A percentile compares a stretch with the other conserved stretches of the same genome.
Conservation (phyloP, 2,797 vertebrate genomes). For the Platalea minor region DNA sequence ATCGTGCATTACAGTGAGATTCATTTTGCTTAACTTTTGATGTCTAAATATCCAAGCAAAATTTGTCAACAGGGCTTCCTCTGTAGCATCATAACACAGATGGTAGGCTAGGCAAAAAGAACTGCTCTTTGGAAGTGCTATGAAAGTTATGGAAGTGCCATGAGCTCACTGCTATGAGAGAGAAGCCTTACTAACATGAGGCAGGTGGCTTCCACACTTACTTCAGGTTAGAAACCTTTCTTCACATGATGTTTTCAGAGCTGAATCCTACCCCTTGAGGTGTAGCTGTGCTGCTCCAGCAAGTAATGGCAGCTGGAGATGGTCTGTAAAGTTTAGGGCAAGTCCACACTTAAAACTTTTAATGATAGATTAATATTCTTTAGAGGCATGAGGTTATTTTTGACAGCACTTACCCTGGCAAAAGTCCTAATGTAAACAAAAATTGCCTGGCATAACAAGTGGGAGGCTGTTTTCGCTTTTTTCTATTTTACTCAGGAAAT, state of each 20-base stretch:
- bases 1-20: rapidly evolving
- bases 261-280: not conserved
- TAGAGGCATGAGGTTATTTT: not conserved
- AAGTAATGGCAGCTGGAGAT: not conserved
- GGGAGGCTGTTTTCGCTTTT: not conserved
- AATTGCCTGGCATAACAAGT: not conserved
- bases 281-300: not conserved
- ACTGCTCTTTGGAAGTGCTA: not conserved
- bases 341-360: not conserved
- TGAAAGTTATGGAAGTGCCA: not conserved
- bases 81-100: not conserved
- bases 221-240: not conserved
- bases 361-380: not conserved
- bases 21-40: not conserved
- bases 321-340: not conserved
- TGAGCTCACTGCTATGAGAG: not conserved
- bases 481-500: not conserved
- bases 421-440: not conserved
- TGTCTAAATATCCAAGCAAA: not conserved
- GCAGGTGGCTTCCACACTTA: not conserved
- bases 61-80: not conserved
- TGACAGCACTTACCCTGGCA: not conserved
- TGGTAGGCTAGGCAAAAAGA: not conserved
- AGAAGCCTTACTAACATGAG: not conserved
- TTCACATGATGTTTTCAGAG: not conserved